phyloP scores from a whole-genome alignment of 2,113 vertebrate species.

The Promerops cafer region DNA sequence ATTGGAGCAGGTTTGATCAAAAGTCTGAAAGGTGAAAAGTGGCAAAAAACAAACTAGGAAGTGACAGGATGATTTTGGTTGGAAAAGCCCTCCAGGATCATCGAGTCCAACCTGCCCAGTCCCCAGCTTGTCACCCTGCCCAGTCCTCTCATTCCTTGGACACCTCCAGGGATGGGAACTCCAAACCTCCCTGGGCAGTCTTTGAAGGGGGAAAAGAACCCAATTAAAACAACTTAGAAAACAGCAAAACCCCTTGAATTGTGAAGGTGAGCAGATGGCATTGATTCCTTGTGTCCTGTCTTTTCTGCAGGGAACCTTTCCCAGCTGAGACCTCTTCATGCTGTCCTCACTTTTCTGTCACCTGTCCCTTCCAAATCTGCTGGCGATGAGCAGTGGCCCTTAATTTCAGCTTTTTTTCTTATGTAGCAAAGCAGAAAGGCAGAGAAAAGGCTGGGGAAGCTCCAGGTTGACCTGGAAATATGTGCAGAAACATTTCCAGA shows the following conservation, averaged over 20 bases:
- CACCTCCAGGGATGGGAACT: not conserved
- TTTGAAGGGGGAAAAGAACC: not conserved
- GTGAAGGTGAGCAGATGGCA: not conserved
- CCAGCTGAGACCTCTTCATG: not conserved
- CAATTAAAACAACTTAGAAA: not conserved
- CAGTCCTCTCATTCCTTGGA: not conserved
- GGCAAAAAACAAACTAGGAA: not conserved
- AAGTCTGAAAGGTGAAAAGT: not conserved
- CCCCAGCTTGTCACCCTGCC: not conserved
- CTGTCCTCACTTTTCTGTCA: not conserved
- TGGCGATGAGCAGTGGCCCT: not conserved
- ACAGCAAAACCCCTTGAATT: accelerated
- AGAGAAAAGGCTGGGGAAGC: not conserved
- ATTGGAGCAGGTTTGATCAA: not conserved
- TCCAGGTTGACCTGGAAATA: not conserved
- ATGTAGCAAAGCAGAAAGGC: accelerated
- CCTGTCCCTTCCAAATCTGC: not conserved
- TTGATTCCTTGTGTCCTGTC: accelerated
- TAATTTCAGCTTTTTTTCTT: not conserved
- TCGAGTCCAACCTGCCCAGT: not conserved
- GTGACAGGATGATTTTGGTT: not conserved
- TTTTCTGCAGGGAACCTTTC: not conserved
- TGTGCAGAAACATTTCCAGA: accelerated
- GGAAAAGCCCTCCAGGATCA: not conserved
- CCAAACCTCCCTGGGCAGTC: not conserved